These are phyloP conservation scores for Sympetrum striolatum DNA, from an alignment of 2,888 invertebrate genomes.

Conservation along the genomic window DNA sequence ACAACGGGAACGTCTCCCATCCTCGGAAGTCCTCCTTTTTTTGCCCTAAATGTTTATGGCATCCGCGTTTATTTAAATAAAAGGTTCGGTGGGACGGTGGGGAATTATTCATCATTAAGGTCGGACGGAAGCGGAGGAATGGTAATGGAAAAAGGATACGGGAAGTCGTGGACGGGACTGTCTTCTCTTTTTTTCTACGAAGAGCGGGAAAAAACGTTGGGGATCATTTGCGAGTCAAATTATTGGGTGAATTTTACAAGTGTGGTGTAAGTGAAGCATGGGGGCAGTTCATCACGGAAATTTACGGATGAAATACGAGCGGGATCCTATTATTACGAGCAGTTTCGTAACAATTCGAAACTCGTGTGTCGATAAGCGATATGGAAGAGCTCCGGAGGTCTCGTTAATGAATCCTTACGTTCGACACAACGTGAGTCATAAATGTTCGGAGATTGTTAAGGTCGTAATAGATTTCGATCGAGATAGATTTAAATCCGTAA, in stretches of 20 bases:
- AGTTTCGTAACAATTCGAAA: not conserved
- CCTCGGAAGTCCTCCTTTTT: not conserved
- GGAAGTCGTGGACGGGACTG: not conserved
- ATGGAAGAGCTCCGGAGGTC: not conserved
- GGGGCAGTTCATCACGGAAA: not conserved
- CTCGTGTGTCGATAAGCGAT: not conserved
- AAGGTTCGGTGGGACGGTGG: not conserved
- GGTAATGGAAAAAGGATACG: slow-evolving; percentile 8
- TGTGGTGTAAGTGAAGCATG: not conserved
- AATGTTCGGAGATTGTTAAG: not conserved
- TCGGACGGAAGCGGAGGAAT: slow-evolving; percentile 6
- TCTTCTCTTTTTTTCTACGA: not conserved
- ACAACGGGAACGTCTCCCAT: not conserved
- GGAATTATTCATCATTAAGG: slow-evolving; percentile 6
- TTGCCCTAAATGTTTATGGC: slow-evolving; percentile 13
- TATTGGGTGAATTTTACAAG: not conserved
- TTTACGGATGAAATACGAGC: not conserved
- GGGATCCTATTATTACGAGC: not conserved
- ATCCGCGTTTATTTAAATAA: slow-evolving; percentile 16
- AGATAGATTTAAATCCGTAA: too few relatives aligned
- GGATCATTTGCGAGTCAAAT: slow-evolving; percentile 29
- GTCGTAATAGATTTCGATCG: not conserved
- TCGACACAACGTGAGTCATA: not conserved
- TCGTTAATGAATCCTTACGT: not conserved
- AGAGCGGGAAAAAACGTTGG: not conserved